Percentiles rank a stretch among this genome's conserved stretches.
These are phyloP conservation scores for Microtus oregoni DNA, from an alignment of 2,113 vertebrate species.

Conservation along the genomic window DNA sequence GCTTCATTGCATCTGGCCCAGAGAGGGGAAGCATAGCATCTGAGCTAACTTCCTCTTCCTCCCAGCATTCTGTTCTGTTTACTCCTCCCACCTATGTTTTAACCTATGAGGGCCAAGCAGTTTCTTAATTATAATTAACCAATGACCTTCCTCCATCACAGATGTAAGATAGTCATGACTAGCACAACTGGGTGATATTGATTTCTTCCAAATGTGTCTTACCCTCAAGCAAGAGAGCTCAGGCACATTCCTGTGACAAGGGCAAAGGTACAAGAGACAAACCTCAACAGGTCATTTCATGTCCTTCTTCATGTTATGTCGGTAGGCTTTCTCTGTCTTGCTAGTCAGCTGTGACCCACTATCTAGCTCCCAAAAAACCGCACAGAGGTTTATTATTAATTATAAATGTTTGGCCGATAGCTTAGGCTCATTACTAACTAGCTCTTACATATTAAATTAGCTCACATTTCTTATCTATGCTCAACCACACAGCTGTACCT, in stretches of 20 bases:
- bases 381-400: background rate
- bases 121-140: too few relatives aligned
- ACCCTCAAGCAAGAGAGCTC: background rate
- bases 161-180: background rate
- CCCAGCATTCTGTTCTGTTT: too few relatives aligned
- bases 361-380: background rate
- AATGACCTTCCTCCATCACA: too few relatives aligned
- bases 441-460: background rate
- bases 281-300: background rate
- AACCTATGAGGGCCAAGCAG: too few relatives aligned
- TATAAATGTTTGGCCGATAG: background rate
- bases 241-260: background rate
- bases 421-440: background rate
- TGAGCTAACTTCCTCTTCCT: too few relatives aligned
- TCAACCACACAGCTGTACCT: background rate
- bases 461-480: background rate
- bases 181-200: background rate
- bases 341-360: background rate
- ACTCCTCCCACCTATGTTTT: too few relatives aligned
- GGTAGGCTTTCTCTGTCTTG: background rate
- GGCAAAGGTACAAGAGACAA: background rate
- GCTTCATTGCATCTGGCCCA: too few relatives aligned
- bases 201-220: background rate
- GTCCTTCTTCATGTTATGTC: background rate
- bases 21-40: too few relatives aligned